phyloP scores from a whole-genome alignment of 2,113 vertebrate species.

The Alexandromys fortis region DNA sequence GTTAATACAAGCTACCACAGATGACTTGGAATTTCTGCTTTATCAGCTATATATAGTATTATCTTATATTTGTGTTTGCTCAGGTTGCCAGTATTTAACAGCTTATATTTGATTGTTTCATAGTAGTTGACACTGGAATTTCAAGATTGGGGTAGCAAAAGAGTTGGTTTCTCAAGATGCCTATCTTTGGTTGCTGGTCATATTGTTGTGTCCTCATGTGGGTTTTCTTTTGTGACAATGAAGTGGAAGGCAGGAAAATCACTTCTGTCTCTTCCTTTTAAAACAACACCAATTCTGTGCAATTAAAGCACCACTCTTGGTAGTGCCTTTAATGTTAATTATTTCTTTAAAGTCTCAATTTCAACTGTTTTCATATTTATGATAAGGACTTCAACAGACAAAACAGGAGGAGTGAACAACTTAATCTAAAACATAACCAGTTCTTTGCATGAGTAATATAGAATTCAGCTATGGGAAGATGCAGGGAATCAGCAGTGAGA shows the following conservation, averaged over 20 bases:
- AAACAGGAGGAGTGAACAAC: neutral
- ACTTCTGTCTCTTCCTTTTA: neutral
- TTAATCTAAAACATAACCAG: neutral
- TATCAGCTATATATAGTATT: neutral
- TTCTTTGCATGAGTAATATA: neutral
- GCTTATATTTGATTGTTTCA: neutral
- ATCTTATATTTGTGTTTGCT: neutral
- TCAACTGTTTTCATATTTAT: neutral
- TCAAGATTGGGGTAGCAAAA: neutral
- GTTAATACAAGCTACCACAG: neutral
- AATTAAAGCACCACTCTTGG: neutral
- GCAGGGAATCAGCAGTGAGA: neutral
- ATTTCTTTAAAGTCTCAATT: neutral
- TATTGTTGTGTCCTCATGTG: neutral
- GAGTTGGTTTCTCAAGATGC: neutral
- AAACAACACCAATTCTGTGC: neutral
- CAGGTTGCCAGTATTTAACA: neutral
- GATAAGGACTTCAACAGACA: neutral
- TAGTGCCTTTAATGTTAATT: neutral
- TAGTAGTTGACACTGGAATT: neutral
- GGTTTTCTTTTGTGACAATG: neutral
- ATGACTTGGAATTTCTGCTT: conserved; percentile 19
- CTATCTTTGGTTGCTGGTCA: neutral
- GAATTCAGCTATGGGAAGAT: neutral
- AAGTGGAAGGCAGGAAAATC: neutral